Base-by-base conservation (phyloP, 2,797 vertebrate genomes). In the Eleutherodactylus coqui region DNA sequence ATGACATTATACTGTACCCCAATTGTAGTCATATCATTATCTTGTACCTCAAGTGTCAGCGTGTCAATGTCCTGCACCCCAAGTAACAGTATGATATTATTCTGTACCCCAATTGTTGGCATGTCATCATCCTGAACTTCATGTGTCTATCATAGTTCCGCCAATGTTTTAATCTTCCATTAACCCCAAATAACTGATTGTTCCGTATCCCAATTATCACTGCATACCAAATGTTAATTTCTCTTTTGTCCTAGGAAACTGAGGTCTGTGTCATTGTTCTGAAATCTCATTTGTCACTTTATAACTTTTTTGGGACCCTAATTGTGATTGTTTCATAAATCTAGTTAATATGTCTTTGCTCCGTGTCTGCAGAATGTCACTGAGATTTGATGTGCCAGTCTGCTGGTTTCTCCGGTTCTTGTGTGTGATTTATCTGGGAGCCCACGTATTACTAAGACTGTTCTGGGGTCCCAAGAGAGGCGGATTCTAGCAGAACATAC, bases 401-500 rank as follows among this genome's bases (percentile, higher is more conserved):
- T n/a, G 9, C 38, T 41, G 13, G 1, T 72, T 43, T 38, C 34
- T 24, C 21, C 10, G 5, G 34, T 70, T 70, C 34, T 21, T 41
- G 36, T 14, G 6, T 72, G 69, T 72, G 38, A 72, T 41, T 13
- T 43, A 13, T 69, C 34, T 38, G 19, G 19, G 64, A 24, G 4
- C 11, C 27, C 62, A 64, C 62, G 19, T 34, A 64, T 64, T 34
- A 17, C 29, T 34, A 17, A 34, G 21, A 43, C 36, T 41, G 8
- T n/a, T 72, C 9, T 72, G 69, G 67, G 36, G 69, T 72, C 69
- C 69, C 69, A n/a, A 5, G 69, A 13, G 69, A 43, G 67, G 34
- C 24, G 38, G 19, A 72, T 72, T n/a, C 3, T 1, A 21, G 34
- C 5, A 21, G 69, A 24, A 41, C 4, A n/a, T n/a, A 0, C 69